A percentile compares a stretch with the other conserved stretches of the same genome.
Evolutionary conservation across 2,797 vertebrate species (phyloP).

Genomic region (Sebastolobus alascanus): DNA sequence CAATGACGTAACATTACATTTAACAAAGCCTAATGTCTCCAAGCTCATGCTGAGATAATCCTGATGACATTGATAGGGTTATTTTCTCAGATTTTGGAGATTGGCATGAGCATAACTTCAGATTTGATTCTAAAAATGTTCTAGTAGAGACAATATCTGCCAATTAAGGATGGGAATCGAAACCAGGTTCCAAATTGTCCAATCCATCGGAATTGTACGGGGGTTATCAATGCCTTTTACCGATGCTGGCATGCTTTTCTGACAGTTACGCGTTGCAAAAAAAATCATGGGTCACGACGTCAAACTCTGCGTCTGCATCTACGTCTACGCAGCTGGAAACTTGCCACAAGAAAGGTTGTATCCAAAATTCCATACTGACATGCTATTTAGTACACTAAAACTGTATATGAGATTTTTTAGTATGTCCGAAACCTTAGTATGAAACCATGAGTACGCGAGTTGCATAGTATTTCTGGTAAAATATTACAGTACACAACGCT

Average conservation of each 20-base stretch:
- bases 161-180: neutral
- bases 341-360: neutral
- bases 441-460: too few species aligned
- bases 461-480: too few species aligned
- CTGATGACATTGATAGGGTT: neutral
- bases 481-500: too few species aligned
- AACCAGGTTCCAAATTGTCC: neutral
- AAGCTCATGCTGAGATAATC: neutral
- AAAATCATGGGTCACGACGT: too few species aligned
- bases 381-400: too few species aligned
- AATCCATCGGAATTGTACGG: neutral
- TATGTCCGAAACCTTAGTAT: too few species aligned
- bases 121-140: neutral
- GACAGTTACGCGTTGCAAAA: neutral
- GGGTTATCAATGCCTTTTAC: neutral
- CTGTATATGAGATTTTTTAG: too few species aligned
- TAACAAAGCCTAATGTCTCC: too few species aligned
- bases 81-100: too few species aligned
- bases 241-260: neutral
- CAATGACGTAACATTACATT: too few species aligned
- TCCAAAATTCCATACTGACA: too few species aligned
- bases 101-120: neutral
- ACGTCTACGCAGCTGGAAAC: neutral
- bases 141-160: neutral
- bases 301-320: neutral